Base-by-base conservation (phyloP, 2,797 vertebrate genomes). In the Glyptemys insculpta region DNA sequence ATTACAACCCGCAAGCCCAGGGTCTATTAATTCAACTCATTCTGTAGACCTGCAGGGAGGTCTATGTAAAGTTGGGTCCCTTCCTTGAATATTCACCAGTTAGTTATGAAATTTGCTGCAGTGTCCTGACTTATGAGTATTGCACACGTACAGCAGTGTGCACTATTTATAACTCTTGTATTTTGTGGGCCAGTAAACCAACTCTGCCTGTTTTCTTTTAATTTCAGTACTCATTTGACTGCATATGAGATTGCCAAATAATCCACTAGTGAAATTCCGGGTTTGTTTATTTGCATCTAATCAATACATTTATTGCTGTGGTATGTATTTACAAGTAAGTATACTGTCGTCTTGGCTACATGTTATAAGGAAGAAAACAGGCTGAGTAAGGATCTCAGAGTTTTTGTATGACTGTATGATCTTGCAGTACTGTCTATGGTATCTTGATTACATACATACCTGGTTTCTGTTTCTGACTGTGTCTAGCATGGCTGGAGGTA, bases 11-110 rank as follows among this genome's bases (percentile, higher is more conserved):
- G 49, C 37, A 34, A 52, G 16, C 2, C 27, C 2, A 0, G 15
- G 52, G 27, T 56, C 85, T 86, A 59, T 76, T 41, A 52, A 16
- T 54, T 89, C 62, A 62, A 92, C 89, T 86, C 9, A 83, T 79
- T 37, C 57, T 78, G 49, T 4, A 68, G 12, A 3, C 37, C 18
- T 78, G 47, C 7, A 68, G 49, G 44, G 37, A 89, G 41, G 12
- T 86, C n/a, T n/a, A 9, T 57, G 14, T 81, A 95, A 84, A 94
- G 16, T 11, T 54, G 41, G 23, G 59, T 27, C 6, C 59, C 14
- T 87, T 79, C 79, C 57, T 76, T 41, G 18, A 87, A 37, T 29
- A 37, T 57, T 68, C 54, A 27, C 82, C 50, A 27, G 23, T 50
- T 15, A 31, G 41, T 44, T 49, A 37, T n/a, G n/a, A 49, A 68